phyloP scores from a whole-genome alignment of 2,888 invertebrate genomes.

The Eupithecia subumbrata region DNA sequence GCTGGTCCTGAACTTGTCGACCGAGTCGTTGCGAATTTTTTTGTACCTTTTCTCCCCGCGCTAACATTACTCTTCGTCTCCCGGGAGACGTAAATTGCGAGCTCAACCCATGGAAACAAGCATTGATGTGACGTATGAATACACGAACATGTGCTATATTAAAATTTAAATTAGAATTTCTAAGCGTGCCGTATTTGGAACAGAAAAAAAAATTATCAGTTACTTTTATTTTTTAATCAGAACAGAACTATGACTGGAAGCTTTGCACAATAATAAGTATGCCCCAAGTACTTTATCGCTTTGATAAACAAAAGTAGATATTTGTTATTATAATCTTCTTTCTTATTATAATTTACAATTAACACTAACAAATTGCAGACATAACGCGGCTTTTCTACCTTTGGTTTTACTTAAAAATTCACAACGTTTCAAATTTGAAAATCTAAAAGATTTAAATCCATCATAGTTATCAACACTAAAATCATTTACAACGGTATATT shows the following conservation, averaged over 20 bases:
- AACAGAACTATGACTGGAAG: neutral
- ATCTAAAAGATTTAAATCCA: too few relatives aligned
- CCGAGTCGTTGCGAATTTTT: constrained; percentile 72
- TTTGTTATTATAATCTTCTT: too few relatives aligned
- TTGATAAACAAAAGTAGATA: neutral
- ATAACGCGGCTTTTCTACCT: neutral
- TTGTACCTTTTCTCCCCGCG: constrained; percentile 72
- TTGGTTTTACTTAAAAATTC: neutral
- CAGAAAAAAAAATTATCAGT: constrained; percentile 19
- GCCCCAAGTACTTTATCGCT: neutral
- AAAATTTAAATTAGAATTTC: constrained; percentile 75
- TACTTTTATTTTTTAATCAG: neutral
- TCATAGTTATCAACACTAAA: too few relatives aligned
- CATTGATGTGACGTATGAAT: constrained; percentile 80
- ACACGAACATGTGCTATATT: constrained; percentile 74
- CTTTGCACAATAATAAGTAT: neutral
- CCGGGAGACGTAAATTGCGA: constrained; percentile 80
- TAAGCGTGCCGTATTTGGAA: constrained; percentile 48
- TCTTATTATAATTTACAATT: too few relatives aligned
- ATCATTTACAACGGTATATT: too few relatives aligned
- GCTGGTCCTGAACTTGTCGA: constrained; percentile 77
- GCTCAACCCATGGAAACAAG: constrained; percentile 73
- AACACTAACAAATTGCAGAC: neutral
- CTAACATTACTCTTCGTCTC: constrained; percentile 82
- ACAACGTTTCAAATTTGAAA: neutral